Conservation (phyloP, 1,140 invertebrate genomes). For the Druon quercuslanigerum region DNA sequence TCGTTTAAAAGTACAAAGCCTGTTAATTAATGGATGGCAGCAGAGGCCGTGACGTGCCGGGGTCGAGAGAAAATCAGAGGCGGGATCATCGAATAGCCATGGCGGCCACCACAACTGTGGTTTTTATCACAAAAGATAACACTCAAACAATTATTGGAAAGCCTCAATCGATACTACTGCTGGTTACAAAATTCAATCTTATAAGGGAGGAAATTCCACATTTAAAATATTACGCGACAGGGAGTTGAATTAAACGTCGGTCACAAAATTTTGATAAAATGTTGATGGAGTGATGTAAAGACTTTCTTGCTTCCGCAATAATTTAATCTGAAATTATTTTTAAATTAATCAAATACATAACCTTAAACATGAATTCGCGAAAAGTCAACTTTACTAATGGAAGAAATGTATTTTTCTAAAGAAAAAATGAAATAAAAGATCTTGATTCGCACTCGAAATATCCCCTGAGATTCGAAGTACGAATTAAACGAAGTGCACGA, state of each 20-base stretch:
- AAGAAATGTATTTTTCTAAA: no score
- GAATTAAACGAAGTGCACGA: conserved; percentile 16
- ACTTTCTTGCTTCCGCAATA: no score
- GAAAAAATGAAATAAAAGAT: background rate
- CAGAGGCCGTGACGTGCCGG: conserved; percentile 45
- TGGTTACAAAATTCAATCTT: conserved; percentile 12
- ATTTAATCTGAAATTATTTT: no score
- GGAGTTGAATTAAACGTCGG: no score
- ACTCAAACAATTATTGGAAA: conserved; percentile 14
- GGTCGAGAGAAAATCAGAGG: conserved; percentile 37
- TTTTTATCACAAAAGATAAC: conserved; percentile 24
- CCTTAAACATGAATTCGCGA: no score
- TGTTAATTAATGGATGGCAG: conserved; percentile 73
- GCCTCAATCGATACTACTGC: background rate
- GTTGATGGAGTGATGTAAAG: no score
- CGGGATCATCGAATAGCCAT: conserved; percentile 46
- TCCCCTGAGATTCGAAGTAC: background rate
- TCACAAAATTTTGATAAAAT: no score
- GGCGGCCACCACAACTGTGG: conserved; percentile 16
- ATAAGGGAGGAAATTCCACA: no score
- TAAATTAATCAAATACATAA: no score
- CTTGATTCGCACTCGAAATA: background rate
- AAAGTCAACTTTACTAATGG: no score
- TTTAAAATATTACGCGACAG: no score
- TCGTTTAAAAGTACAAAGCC: conserved; percentile 76